These are phyloP conservation scores for Amphiprion ocellaris DNA, from an alignment of 2,113 vertebrate species.

Conservation along the genomic window DNA sequence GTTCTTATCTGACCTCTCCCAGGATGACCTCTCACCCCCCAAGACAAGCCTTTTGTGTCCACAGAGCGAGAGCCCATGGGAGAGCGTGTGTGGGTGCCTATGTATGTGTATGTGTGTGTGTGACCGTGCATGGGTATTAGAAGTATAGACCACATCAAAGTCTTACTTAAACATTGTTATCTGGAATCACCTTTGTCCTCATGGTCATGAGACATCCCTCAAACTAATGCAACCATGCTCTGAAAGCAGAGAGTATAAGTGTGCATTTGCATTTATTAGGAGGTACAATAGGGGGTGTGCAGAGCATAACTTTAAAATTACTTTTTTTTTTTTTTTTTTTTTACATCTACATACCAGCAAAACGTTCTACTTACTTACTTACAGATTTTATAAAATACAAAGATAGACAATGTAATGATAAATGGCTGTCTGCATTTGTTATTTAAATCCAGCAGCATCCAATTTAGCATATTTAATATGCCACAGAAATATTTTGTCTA, in stretches of 20 bases:
- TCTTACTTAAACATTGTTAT: constrained; percentile 86
- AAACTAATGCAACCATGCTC: constrained; percentile 37
- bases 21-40: constrained; percentile 76
- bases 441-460: not conserved
- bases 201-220: constrained; percentile 73
- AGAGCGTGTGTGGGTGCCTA: constrained; percentile 42
- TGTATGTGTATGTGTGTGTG: constrained; percentile 28
- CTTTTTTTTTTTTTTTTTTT: too few species aligned
- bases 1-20: constrained; percentile 81
- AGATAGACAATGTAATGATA: too few species aligned
- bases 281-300: not conserved
- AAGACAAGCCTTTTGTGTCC: constrained; percentile 80
- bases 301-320: not conserved
- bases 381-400: not conserved
- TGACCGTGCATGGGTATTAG: constrained; percentile 22
- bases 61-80: constrained; percentile 59
- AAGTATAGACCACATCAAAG: constrained; percentile 88
- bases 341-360: too few species aligned
- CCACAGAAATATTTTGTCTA: not conserved
- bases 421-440: not conserved
- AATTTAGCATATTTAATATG: not conserved
- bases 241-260: constrained; percentile 31
- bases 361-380: not conserved
- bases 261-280: constrained; percentile 51
- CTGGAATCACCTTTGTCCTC: constrained; percentile 85